Percentiles rank a stretch among this genome's conserved stretches.
Conservation (phyloP, 1,140 invertebrate species). For the Sipha flava region DNA sequence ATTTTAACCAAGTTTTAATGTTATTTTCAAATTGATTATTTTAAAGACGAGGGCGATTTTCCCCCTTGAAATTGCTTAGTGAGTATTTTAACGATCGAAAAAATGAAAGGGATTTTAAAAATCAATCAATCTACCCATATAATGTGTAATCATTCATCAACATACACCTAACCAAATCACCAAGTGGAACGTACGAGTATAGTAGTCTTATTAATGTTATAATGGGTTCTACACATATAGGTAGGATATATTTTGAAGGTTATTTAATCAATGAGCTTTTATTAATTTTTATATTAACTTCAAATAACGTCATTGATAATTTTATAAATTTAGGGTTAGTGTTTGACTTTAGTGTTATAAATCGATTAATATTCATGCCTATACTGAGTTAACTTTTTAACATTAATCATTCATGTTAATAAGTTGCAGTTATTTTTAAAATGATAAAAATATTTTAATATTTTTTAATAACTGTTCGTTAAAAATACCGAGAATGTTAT, state of each 20-base stretch:
- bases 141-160: not conserved
- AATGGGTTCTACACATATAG: not conserved
- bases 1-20: not conserved
- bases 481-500: no score
- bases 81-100: not conserved
- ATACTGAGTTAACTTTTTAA: no score
- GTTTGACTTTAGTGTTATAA: no score
- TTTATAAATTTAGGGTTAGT: no score
- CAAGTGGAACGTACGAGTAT: not conserved
- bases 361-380: no score
- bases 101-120: not conserved
- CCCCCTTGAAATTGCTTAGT: conserved; percentile 1
- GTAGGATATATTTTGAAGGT: not conserved
- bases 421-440: no score
- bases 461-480: no score
- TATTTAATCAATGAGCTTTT: not conserved
- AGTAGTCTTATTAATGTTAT: not conserved
- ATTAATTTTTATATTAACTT: not conserved
- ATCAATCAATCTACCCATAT: conserved; percentile 28
- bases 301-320: no score
- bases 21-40: not conserved
- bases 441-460: no score
- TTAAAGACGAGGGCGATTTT: not conserved
- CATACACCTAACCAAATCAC: not conserved
- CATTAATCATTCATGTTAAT: no score